Conservation (phyloP, 2,113 vertebrate species). For the Hylia prasina region DNA sequence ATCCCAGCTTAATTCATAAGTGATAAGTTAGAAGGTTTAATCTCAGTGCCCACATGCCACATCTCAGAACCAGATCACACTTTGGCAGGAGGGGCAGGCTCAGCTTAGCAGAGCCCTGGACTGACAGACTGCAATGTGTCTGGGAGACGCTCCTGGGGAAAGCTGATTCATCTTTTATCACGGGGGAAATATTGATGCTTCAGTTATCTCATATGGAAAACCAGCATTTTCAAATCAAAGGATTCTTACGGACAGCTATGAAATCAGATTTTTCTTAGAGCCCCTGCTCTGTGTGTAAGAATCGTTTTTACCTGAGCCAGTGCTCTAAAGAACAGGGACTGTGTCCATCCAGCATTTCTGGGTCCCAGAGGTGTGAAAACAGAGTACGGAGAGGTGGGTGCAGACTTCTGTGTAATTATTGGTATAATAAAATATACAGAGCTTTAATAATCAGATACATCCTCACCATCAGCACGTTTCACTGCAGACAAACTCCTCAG, state of each 20-base stretch:
- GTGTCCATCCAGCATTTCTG: neutral
- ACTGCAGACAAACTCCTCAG: neutral
- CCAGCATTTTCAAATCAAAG: neutral
- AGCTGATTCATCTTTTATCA: slow-evolving; percentile 12
- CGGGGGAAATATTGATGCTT: neutral
- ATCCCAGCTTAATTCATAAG: slow-evolving; percentile 4
- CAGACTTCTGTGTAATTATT: neutral
- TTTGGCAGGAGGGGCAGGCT: neutral
- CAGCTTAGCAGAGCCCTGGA: neutral
- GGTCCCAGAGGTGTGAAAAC: neutral
- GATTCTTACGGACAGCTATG: neutral
- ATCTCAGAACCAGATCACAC: slow-evolving; percentile 13
- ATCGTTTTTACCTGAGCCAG: neutral
- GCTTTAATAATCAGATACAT: neutral
- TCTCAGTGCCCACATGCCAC: slow-evolving; percentile 22
- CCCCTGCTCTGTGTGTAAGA: neutral
- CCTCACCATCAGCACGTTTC: neutral
- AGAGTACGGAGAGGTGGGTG: neutral
- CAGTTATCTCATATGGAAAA: neutral
- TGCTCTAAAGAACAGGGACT: neutral
- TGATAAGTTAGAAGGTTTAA: neutral
- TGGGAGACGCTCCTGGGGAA: slow-evolving; percentile 12
- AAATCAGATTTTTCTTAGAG: neutral
- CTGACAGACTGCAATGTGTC: neutral
- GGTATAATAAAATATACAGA: neutral